phyloP scores from a whole-genome alignment of 2,113 vertebrate genomes.

The Equus przewalskii region DNA sequence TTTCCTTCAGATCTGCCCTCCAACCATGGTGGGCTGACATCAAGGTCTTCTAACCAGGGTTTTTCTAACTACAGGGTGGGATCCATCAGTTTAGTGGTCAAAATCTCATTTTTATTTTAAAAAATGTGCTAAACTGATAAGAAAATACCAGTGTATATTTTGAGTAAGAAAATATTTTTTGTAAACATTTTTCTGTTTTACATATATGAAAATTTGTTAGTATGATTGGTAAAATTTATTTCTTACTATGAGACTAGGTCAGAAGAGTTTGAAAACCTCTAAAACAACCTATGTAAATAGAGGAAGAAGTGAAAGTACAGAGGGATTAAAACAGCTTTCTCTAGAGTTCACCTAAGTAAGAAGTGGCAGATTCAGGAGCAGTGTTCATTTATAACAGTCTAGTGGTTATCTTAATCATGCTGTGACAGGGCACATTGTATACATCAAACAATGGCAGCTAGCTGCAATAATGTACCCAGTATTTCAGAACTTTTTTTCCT shows the following conservation, averaged over 20 bases:
- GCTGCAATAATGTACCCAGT: not conserved
- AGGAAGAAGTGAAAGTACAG: not conserved
- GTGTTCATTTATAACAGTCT: not conserved
- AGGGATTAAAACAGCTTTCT: not conserved
- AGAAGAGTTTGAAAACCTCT: slow-evolving; percentile 19
- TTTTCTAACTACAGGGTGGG: not conserved
- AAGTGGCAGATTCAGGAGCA: not conserved
- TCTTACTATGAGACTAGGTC: not conserved
- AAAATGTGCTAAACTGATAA: not conserved
- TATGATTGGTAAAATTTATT: not conserved
- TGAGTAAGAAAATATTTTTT: not conserved
- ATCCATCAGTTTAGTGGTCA: not conserved
- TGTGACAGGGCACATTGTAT: not conserved
- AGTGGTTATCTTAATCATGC: not conserved
- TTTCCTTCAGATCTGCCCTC: not conserved
- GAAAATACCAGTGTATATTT: not conserved
- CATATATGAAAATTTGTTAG: not conserved
- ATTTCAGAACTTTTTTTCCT: slow-evolving; percentile 32
- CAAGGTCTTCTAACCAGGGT: not conserved
- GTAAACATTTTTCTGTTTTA: not conserved
- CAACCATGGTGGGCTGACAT: not conserved
- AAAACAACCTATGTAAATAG: not conserved
- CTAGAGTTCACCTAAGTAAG: not conserved
- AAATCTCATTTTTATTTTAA: not conserved
- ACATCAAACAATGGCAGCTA: slow-evolving; percentile 5